Evolutionary conservation across 2,888 invertebrate species (phyloP).

Genomic region (Isotomurus palustris): DNA sequence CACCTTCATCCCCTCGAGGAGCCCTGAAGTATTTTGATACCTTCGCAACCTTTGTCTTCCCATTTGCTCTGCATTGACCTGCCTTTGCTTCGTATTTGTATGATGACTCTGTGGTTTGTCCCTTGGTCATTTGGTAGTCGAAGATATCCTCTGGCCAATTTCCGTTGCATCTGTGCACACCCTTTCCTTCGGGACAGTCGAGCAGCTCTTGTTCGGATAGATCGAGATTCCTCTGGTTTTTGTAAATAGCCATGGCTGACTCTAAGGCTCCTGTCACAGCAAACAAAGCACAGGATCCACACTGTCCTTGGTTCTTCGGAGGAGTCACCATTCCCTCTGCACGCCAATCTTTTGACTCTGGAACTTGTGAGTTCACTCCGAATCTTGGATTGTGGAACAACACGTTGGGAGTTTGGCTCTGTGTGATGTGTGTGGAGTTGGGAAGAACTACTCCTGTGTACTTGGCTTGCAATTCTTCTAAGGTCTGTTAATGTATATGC

Average conservation of each 20-base stretch:
- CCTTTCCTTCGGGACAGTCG: constrained; percentile 48
- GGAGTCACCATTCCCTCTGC: constrained; percentile 86
- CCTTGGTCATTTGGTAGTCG: constrained; percentile 51
- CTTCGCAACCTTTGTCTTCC: constrained; percentile 30
- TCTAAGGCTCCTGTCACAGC: constrained; percentile 2
- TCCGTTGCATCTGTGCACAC: constrained; percentile 52
- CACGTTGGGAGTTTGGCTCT: not conserved
- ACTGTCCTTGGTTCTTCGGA: constrained; percentile 65
- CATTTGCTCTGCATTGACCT: not conserved
- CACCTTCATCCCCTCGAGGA: constrained; percentile 37
- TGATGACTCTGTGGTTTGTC: constrained; percentile 52
- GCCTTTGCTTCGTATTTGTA: constrained; percentile 50
- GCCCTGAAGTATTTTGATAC: not conserved
- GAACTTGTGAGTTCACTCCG: constrained; percentile 48
- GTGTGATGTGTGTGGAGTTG: no score
- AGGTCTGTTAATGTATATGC: no score
- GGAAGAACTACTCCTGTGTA: not conserved
- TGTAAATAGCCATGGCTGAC: not conserved
- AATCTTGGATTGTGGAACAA: not conserved
- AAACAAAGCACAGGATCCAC: constrained; percentile 8
- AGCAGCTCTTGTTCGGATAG: constrained; percentile 51
- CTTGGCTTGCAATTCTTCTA: not conserved
- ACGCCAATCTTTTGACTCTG: constrained; percentile 81
- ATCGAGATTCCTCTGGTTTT: not conserved
- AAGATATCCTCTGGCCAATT: constrained; percentile 53